Evolutionary conservation across 1,140 invertebrate genomes (phyloP).

Genomic region (Atta cephalotes): DNA sequence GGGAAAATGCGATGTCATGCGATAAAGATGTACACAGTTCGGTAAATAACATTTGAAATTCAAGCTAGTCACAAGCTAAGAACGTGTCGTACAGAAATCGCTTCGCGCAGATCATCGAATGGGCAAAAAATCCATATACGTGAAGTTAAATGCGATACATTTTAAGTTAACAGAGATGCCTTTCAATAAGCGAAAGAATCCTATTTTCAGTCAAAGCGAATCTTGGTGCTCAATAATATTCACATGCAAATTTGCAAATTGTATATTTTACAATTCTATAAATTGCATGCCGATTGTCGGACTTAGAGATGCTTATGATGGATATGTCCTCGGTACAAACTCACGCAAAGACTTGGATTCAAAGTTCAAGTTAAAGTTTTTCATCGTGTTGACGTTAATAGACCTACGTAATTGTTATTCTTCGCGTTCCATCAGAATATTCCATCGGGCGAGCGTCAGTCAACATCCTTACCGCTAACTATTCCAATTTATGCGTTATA

Average conservation of each 20-base stretch:
- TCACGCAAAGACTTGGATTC: background rate
- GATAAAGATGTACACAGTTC: constrained; percentile 69
- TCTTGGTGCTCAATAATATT: too few species aligned
- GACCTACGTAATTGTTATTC: constrained; percentile 50
- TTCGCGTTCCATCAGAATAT: constrained; percentile 35
- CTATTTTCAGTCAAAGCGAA: too few species aligned
- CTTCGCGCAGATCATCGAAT: background rate
- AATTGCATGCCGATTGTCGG: too few species aligned
- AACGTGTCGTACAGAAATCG: constrained; percentile 21
- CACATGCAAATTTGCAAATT: too few species aligned
- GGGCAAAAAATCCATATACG: background rate
- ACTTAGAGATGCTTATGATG: background rate
- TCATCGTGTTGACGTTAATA: constrained; percentile 37
- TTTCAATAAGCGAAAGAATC: too few species aligned
- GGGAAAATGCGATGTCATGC: constrained; percentile 67
- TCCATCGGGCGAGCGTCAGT: constrained; percentile 42
- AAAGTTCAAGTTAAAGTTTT: constrained; percentile 2
- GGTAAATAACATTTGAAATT: constrained; percentile 68
- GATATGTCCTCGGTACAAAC: background rate
- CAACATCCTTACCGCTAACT: constrained; percentile 55
- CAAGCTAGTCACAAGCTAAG: constrained; percentile 42
- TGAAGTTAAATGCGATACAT: background rate
- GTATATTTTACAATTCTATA: too few species aligned
- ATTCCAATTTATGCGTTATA: constrained; percentile 62
- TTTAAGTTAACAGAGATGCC: background rate